Conservation (phyloP, 2,888 invertebrate genomes). For the Himalopsyche anomala region DNA sequence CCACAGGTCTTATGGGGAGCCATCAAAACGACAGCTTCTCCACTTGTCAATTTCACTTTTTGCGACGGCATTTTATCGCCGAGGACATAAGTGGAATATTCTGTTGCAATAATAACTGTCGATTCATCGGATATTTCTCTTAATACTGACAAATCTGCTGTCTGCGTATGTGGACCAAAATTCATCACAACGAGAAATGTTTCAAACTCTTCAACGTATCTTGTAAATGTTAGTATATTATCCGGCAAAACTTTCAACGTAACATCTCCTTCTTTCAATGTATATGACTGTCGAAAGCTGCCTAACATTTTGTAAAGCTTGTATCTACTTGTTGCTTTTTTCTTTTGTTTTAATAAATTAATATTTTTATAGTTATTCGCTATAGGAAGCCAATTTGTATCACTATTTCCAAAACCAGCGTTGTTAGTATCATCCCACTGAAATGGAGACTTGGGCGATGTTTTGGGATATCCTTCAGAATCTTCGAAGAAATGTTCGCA, state of each 20-base stretch:
- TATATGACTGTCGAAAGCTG: constrained; percentile 60
- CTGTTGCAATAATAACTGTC: constrained; percentile 68
- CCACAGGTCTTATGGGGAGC: constrained; percentile 74
- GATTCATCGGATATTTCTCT: constrained; percentile 72
- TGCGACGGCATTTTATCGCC: constrained; percentile 47
- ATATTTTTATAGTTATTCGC: constrained; percentile 71
- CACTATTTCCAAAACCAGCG: constrained; percentile 68
- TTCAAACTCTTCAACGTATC: constrained; percentile 69
- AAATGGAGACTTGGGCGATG: constrained; percentile 68
- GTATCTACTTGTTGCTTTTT: constrained; percentile 68
- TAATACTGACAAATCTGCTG: constrained; percentile 73
- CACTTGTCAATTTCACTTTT: constrained; percentile 69
- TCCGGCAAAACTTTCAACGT: constrained; percentile 19
- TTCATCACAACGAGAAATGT: constrained; percentile 76
- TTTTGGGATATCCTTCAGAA: neutral
- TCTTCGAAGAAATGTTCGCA: neutral
- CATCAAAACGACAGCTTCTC: constrained; percentile 71
- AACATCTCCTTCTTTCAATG: constrained; percentile 45
- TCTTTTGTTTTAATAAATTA: constrained; percentile 70
- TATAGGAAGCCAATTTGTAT: constrained; percentile 73
- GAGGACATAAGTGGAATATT: constrained; percentile 42
- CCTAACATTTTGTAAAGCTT: constrained; percentile 56
- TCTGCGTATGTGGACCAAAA: constrained; percentile 72
- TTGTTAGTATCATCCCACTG: constrained; percentile 72
- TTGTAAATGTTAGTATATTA: constrained; percentile 67